phyloP scores from a whole-genome alignment of 2,888 invertebrate species.

The Pristionchus entomophagus region DNA sequence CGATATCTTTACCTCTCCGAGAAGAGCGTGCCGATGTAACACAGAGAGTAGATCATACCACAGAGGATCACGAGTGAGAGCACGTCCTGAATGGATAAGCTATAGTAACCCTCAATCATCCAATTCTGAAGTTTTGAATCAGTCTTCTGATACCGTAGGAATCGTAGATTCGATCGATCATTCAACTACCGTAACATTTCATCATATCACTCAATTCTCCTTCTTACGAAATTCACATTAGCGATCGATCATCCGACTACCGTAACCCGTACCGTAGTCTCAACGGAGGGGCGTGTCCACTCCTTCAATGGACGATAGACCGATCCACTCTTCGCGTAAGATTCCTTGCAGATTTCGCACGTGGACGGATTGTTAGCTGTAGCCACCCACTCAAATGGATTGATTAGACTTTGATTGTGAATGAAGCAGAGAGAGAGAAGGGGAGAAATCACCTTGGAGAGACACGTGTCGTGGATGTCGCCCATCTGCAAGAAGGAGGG shows the following conservation, averaged over 20 bases:
- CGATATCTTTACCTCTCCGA: slow-evolving; percentile 34
- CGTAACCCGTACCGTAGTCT: slow-evolving; percentile 48
- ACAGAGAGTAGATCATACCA: slow-evolving; percentile 44
- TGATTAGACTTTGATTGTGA: neutral
- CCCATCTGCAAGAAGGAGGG: slow-evolving; percentile 59
- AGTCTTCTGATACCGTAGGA: neutral
- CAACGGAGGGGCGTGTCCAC: slow-evolving; percentile 61
- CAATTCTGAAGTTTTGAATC: too few species aligned
- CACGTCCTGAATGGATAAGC: slow-evolving; percentile 47
- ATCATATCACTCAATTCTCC: too few species aligned
- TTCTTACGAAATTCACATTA: too few species aligned
- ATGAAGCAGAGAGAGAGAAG: neutral
- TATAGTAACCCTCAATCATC: neutral
- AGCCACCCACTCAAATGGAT: slow-evolving; percentile 59
- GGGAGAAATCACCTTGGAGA: slow-evolving; percentile 51
- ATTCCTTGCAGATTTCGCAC: slow-evolving; percentile 68
- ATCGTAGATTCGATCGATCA: too few species aligned
- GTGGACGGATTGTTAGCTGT: slow-evolving; percentile 58
- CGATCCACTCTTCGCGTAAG: slow-evolving; percentile 61
- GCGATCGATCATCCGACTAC: too few species aligned
- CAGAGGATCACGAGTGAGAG: slow-evolving; percentile 48
- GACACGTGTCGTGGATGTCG: slow-evolving; percentile 66
- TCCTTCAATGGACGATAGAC: slow-evolving; percentile 58
- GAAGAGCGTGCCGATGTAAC: slow-evolving; percentile 50
- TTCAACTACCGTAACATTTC: too few species aligned